Evolutionary conservation across 2,888 invertebrate species (phyloP).

Genomic region (Agrenia bidenticulata): DNA sequence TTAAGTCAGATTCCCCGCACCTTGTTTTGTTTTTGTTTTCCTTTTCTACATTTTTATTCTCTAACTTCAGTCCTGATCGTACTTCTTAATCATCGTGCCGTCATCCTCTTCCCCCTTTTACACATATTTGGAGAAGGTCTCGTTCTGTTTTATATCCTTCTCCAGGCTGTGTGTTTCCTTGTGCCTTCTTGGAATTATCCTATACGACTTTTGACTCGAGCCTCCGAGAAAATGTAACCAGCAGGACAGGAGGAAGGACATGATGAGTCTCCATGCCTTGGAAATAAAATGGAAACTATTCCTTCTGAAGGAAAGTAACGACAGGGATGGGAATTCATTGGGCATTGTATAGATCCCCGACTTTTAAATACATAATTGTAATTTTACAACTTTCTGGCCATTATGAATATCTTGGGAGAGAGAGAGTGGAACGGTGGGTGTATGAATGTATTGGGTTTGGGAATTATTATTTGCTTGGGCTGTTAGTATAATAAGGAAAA

Average conservation of each 20-base stretch:
- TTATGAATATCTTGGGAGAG: neutral
- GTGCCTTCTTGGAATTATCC: no score
- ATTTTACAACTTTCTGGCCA: constrained; percentile 8
- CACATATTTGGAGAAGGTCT: neutral
- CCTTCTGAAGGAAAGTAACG: neutral
- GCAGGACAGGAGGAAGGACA: neutral
- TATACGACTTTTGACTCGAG: no score
- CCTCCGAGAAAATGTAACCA: neutral
- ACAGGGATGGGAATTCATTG: constrained; percentile 3
- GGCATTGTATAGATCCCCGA: neutral
- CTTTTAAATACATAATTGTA: constrained; percentile 10
- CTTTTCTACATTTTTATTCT: constrained; percentile 21
- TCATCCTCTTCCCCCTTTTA: neutral
- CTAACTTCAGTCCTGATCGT: no score
- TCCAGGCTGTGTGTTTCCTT: neutral
- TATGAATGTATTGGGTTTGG: no score
- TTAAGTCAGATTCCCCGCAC: constrained; percentile 11
- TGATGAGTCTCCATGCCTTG: no score
- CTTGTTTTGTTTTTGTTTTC: constrained; percentile 26
- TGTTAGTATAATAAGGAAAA: constrained; percentile 4
- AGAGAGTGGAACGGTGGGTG: neutral
- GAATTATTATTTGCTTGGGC: no score
- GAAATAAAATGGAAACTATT: neutral
- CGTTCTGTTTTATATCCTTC: neutral
- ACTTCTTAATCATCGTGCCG: neutral